Conservation (phyloP, 2,113 vertebrate species). For the Bambusicola thoracicus region DNA sequence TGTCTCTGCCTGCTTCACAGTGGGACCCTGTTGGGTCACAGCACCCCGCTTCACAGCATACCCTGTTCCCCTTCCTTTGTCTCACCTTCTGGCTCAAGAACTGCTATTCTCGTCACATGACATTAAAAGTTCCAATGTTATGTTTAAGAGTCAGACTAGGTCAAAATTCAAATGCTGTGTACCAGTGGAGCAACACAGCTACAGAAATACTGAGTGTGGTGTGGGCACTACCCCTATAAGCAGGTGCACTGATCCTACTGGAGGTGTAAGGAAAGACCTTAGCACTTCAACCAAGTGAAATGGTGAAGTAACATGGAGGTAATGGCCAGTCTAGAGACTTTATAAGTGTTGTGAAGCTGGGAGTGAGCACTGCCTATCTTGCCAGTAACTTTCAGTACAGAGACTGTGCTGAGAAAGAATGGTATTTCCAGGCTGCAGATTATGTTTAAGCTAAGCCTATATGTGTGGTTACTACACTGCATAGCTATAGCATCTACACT, state of each 20-base stretch:
- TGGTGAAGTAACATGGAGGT: fast-evolving
- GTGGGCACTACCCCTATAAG: not conserved
- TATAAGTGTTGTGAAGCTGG: not conserved
- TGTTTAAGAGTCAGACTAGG: not conserved
- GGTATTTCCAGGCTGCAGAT: not conserved
- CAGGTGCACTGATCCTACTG: not conserved
- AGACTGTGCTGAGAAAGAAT: not conserved
- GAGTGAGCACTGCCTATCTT: not conserved
- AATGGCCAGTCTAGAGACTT: not conserved
- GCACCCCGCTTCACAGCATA: not conserved
- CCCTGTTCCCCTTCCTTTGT: not conserved
- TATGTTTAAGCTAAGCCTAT: not conserved
- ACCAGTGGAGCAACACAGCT: not conserved
- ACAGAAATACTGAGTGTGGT: not conserved
- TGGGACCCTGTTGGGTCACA: not conserved
- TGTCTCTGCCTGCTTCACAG: not conserved
- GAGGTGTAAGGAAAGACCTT: not conserved
- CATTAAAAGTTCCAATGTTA: not conserved
- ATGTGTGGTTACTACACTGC: not conserved
- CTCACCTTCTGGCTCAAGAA: not conserved
- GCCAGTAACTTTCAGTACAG: not conserved
- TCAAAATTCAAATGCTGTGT: not conserved
- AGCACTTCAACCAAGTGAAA: not conserved
- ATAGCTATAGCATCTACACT: not conserved
- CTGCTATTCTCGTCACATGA: not conserved